Conservation (phyloP, 2,113 vertebrate species). For the Larimichthys crocea region DNA sequence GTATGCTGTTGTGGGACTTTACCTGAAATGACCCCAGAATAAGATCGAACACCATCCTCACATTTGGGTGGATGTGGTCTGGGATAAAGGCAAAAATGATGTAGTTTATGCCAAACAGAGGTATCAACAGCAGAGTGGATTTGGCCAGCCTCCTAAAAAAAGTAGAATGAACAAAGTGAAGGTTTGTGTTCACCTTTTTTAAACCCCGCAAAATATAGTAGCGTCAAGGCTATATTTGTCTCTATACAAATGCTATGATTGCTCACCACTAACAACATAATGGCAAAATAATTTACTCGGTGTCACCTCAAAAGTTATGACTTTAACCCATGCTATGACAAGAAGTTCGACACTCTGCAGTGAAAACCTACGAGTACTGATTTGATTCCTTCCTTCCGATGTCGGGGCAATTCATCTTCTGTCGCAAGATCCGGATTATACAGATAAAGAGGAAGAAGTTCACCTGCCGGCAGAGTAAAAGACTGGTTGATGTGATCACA, state of each 20-base stretch:
- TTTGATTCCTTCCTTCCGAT: conserved; percentile 91
- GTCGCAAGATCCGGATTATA: conserved; percentile 94
- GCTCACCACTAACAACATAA: not conserved
- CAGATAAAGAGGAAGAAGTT: conserved; percentile 95
- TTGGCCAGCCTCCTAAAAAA: conserved; percentile 92
- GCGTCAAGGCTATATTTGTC: not conserved
- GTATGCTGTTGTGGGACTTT: conserved; percentile 21
- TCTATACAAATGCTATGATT: conserved; percentile 7
- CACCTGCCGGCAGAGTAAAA: conserved; percentile 80
- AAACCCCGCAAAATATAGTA: not conserved
- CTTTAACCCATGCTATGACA: not conserved
- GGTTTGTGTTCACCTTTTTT: not conserved
- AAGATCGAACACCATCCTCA: conserved; percentile 93
- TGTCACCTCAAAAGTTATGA: conserved; percentile 27
- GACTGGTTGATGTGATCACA: conserved; percentile 7
- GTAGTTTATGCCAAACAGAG: conserved; percentile 96
- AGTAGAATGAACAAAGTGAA: not conserved
- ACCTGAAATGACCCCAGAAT: conserved; percentile 97
- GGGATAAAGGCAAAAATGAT: conserved; percentile 95
- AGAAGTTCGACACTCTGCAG: not conserved
- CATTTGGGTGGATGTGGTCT: conserved; percentile 82
- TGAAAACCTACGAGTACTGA: conserved; percentile 91
- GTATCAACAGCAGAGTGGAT: conserved; percentile 96
- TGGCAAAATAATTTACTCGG: not conserved
- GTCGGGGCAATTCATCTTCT: conserved; percentile 95